Evolutionary conservation across 2,888 invertebrate genomes (phyloP).

Genomic region (Laothoe populi): DNA sequence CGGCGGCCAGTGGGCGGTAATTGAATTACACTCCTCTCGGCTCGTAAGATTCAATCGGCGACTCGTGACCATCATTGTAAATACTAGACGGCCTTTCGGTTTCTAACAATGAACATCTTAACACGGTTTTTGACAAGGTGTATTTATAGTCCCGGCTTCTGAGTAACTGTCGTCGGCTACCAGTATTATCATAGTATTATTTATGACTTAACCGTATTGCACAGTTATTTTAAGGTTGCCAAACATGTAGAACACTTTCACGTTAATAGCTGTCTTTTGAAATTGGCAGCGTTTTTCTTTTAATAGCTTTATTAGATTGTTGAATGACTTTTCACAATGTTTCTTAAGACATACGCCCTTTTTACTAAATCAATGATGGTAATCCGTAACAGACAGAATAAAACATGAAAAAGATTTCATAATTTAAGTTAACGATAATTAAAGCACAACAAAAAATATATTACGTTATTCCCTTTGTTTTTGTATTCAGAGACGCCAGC

Average conservation of each 20-base stretch:
- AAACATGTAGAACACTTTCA: slow-evolving; percentile 15
- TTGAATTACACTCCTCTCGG: slow-evolving; percentile 63
- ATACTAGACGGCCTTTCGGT: slow-evolving; percentile 14
- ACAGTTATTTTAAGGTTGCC: not conserved
- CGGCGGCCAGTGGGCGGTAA: slow-evolving; percentile 57
- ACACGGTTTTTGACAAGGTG: slow-evolving; percentile 18
- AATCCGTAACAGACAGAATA: not conserved
- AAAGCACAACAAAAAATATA: not conserved
- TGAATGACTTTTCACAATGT: not conserved
- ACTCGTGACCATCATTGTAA: slow-evolving; percentile 28
- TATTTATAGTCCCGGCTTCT: not conserved
- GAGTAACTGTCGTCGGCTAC: not conserved
- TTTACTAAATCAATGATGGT: not conserved
- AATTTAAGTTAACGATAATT: not conserved
- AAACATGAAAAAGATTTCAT: not conserved
- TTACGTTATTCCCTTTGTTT: slow-evolving; percentile 1
- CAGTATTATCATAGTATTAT: not conserved
- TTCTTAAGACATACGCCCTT: not conserved
- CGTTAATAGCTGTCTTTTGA: not conserved
- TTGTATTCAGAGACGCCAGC: not conserved
- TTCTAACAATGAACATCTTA: slow-evolving; percentile 14
- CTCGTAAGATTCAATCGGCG: slow-evolving; percentile 41
- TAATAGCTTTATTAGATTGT: not conserved
- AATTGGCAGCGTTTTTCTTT: not conserved
- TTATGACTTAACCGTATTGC: not conserved